phyloP scores from a whole-genome alignment of 2,888 invertebrate species.

The Amblyjoppa proteus region DNA sequence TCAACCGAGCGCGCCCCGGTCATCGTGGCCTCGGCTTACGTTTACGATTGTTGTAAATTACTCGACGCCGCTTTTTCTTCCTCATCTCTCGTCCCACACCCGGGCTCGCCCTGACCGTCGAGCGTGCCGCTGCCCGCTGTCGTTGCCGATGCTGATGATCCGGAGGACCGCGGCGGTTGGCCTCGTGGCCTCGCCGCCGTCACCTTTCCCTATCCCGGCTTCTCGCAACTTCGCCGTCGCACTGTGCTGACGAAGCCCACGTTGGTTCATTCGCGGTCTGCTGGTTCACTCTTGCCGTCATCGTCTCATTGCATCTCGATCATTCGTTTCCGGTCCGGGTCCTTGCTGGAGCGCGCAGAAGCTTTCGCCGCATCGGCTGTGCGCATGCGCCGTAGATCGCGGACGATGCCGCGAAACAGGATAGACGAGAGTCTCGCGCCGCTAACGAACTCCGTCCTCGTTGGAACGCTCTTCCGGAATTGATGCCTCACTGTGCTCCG shows the following conservation, averaged over 20 bases:
- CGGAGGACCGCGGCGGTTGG: constrained; percentile 32
- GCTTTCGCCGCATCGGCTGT: no score
- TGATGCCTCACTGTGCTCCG: no score
- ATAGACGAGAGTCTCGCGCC: background rate
- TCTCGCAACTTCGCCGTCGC: background rate
- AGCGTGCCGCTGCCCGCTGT: constrained; percentile 44
- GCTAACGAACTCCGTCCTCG: background rate
- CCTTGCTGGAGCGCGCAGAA: background rate
- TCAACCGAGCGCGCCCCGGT: constrained; percentile 68
- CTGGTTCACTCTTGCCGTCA: background rate
- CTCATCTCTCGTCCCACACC: constrained; percentile 21
- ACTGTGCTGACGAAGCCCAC: background rate
- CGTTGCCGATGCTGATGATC: constrained; percentile 17
- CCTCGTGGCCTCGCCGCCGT: constrained; percentile 20
- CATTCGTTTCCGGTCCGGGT: background rate
- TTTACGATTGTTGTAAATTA: constrained; percentile 80
- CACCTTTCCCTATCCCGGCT: constrained; percentile 21
- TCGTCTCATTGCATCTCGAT: background rate
- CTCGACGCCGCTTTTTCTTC: constrained; percentile 68
- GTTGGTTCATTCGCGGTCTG: background rate
- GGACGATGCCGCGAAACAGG: background rate
- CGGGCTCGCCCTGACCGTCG: background rate
- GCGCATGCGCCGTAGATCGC: background rate
- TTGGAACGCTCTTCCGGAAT: constrained; percentile 6
- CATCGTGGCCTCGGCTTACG: constrained; percentile 69